phyloP scores from a whole-genome alignment of 2,888 invertebrate genomes.

The Leucoma salicis region DNA sequence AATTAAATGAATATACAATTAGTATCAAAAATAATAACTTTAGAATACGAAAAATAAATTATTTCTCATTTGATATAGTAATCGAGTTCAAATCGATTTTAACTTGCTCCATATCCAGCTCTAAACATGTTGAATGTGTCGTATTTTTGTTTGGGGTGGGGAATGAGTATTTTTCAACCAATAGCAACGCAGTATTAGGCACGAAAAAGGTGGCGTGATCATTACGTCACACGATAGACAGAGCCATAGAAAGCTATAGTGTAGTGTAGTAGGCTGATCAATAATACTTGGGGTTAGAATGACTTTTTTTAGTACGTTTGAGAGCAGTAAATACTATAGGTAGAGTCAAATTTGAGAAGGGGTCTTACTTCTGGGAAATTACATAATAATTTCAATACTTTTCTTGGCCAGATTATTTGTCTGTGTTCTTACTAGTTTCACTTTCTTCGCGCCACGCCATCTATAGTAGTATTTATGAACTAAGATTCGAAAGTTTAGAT shows the following conservation, averaged over 20 bases:
- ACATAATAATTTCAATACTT: too few relatives aligned
- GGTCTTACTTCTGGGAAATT: too few relatives aligned
- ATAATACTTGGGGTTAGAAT: conserved; percentile 30
- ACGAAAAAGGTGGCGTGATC: conserved; percentile 78
- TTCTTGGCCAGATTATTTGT: not conserved
- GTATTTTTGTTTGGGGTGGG: conserved; percentile 57
- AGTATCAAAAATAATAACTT: too few relatives aligned
- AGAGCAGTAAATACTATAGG: too few relatives aligned
- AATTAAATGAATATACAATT: too few relatives aligned
- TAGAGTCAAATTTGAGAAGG: too few relatives aligned
- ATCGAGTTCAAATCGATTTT: too few relatives aligned
- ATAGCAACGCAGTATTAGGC: conserved; percentile 53
- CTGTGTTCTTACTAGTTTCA: not conserved
- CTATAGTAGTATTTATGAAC: conserved; percentile 9
- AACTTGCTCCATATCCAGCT: conserved; percentile 36
- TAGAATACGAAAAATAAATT: too few relatives aligned
- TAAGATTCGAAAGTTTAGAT: not conserved
- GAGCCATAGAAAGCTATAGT: conserved; percentile 29
- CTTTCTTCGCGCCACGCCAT: conserved; percentile 19
- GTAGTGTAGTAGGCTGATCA: conserved; percentile 26
- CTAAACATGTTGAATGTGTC: conserved; percentile 67
- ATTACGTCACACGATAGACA: conserved; percentile 61
- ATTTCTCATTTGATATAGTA: too few relatives aligned
- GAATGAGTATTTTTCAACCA: conserved; percentile 48
- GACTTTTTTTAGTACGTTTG: too few relatives aligned